Conservation (phyloP, 1,140 invertebrate species). For the Halesus radiatus region DNA sequence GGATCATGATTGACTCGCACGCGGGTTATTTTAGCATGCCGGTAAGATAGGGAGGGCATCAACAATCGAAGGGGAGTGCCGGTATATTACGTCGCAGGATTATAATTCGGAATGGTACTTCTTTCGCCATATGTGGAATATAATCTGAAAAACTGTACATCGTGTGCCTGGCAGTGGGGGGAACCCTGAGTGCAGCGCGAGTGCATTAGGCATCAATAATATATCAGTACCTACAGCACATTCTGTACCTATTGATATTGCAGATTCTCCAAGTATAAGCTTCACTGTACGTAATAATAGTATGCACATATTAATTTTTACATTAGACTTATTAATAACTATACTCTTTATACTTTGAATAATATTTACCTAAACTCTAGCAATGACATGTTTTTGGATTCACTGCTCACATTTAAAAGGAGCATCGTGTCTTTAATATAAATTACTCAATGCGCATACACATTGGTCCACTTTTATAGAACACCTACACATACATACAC, state of each 20-base stretch:
- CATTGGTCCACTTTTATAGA: no score
- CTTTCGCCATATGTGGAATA: slow-evolving; percentile 48
- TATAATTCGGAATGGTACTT: slow-evolving; percentile 35
- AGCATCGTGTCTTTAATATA: no score
- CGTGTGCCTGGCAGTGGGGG: slow-evolving; percentile 37
- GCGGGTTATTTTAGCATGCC: not conserved
- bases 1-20: no score
- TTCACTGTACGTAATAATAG: not conserved
- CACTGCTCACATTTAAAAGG: no score
- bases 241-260: not conserved
- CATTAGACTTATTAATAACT: no score
- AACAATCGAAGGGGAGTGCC: slow-evolving; percentile 41
- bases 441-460: no score
- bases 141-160: slow-evolving; percentile 47
- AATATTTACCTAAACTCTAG: no score
- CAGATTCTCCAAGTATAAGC: not conserved
- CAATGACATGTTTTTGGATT: no score
- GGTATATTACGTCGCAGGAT: slow-evolving; percentile 43
- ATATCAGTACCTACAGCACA: not conserved
- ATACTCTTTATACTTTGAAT: no score
- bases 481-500: no score
- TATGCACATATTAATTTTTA: not conserved
- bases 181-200: slow-evolving; percentile 32
- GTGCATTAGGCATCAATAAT: slow-evolving; percentile 26
- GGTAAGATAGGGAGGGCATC: slow-evolving; percentile 30